Evolutionary conservation across 1,140 invertebrate genomes (phyloP), one percentile per base, ranked within the genome.

Genomic region (Leptinotarsa lineolata): DNA sequence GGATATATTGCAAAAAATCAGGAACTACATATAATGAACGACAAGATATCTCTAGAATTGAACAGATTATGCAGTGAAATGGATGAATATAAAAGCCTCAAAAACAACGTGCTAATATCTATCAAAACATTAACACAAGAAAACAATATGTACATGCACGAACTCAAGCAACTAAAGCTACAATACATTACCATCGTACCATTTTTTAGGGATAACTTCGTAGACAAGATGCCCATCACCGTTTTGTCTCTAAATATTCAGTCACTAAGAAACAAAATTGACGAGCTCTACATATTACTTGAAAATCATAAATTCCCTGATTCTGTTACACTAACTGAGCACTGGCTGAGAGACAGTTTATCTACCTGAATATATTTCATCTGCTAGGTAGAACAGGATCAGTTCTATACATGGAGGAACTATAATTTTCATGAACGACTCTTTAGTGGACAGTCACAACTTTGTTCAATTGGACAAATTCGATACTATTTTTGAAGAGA

Each of bases 271-370:
- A 60, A 60, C 59, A 54, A 54, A 54, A 54, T 12, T 54, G 48
- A 54, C 16, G 48, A 54, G 16, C 48, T 54, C 16, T 54, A n/a
- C n/a, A 60, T 60, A 18, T 60, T 60, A n/a, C 59, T 60, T 6
- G 59, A 60, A 60, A 60, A n/a, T 18, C 59, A 60, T 6, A n/a
- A 60, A 4, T 18, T 60, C 16, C 59, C 59, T 18, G 59, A 60
- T 60, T 60, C n/a, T 21, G 59, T 60, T n/a, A n/a, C 21, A 4
- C 59, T 60, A 18, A 60, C 59, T n/a, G 59, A 60, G 20, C 59
- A 60, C 59, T 60, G 59, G 59, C 59, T 60, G 20, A 60, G 59
- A 21, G 59, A 60, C n/a, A n/a, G n/a, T n/a, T n/a, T n/a, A n/a
- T n/a, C n/a, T 6, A 18, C 59, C 59, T 6, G n/a, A 60, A 18